phyloP scores from a whole-genome alignment of 2,113 vertebrate genomes.

The Vidua macroura region DNA sequence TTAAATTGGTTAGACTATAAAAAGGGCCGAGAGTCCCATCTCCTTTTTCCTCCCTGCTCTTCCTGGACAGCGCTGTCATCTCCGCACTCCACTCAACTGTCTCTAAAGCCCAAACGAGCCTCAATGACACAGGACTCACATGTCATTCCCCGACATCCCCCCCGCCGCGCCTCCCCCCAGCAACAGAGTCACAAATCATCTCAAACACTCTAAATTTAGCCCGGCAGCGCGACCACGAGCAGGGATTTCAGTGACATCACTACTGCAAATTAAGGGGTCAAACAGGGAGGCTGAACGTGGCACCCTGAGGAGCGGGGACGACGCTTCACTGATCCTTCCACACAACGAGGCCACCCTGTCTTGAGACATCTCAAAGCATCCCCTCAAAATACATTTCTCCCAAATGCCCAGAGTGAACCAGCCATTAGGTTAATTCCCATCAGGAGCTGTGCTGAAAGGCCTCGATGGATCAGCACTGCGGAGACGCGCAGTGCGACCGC shows the following conservation, averaged over 20 bases:
- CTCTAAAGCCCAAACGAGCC: background rate
- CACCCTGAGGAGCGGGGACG: accelerated
- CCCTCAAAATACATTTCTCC: background rate
- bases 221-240: background rate
- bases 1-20: slow-evolving; percentile 14
- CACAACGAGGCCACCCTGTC: background rate
- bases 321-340: accelerated
- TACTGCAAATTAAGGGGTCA: slow-evolving; percentile 1
- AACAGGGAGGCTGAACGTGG: background rate
- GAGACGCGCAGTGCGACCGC: accelerated
- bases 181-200: slow-evolving; percentile 46
- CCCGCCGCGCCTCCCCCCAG: background rate
- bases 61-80: slow-evolving; percentile 3
- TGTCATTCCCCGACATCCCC: background rate
- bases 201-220: slow-evolving; percentile 61
- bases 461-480: accelerated
- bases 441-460: background rate
- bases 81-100: accelerated
- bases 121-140: background rate
- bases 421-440: background rate
- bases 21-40: background rate
- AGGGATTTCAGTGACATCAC: slow-evolving; percentile 20
- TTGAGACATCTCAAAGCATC: background rate
- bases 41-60: background rate
- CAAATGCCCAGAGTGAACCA: background rate